These are phyloP conservation scores for Vanessa atalanta DNA, from an alignment of 1,140 invertebrate genomes.

Conservation along the genomic window DNA sequence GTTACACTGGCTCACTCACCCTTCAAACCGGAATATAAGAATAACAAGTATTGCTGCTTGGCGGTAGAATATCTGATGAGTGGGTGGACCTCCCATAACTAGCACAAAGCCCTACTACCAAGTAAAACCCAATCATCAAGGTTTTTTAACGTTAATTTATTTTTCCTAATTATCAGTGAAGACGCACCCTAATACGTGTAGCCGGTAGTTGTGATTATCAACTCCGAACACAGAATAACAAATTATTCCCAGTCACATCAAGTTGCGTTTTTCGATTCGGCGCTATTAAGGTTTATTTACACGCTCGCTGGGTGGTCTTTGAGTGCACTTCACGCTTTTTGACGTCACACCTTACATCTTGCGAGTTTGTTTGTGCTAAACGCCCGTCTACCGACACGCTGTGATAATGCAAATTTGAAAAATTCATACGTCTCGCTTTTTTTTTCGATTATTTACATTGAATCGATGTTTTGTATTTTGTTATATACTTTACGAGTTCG, in stretches of 20 bases:
- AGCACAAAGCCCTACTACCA: no score
- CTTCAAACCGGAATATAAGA: no score
- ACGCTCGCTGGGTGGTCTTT: slow-evolving; percentile 33
- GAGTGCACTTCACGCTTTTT: slow-evolving; percentile 36
- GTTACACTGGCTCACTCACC: no score
- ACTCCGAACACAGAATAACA: neutral
- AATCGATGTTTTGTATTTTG: neutral
- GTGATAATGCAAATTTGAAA: slow-evolving; percentile 33
- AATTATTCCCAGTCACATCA: slow-evolving; percentile 17
- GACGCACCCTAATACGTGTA: no score
- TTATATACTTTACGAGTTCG: neutral
- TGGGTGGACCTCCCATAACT: no score
- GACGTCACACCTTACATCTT: slow-evolving; percentile 36
- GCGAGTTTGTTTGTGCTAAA: slow-evolving; percentile 27
- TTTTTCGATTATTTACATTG: slow-evolving; percentile 2
- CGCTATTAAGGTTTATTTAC: slow-evolving; percentile 39
- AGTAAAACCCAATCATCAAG: no score
- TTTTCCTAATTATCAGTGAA: no score
- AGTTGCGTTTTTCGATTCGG: slow-evolving; percentile 34
- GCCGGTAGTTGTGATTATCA: neutral
- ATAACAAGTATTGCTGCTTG: no score
- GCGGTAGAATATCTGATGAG: no score
- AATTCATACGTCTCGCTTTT: slow-evolving; percentile 15
- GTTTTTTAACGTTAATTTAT: no score
- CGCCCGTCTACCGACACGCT: slow-evolving; percentile 26